Evolutionary conservation across 92 coral and sea anemone species (phyloP), one percentile per base, ranked within the genome.

Genomic region (Zoanthus gigantus): DNA sequence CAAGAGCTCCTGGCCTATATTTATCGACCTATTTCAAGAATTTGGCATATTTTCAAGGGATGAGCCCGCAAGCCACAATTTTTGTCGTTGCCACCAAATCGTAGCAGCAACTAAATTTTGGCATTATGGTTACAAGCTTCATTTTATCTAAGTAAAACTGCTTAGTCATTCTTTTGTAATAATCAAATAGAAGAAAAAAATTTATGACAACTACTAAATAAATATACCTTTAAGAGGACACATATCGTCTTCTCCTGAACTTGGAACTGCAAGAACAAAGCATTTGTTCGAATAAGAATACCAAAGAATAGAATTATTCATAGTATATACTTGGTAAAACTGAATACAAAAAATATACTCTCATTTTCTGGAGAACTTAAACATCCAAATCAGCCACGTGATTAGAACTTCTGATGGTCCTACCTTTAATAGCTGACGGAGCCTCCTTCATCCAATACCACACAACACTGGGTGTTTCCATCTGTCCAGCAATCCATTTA

Each of bases 371-470:
- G 0, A 7, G 12, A 50, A 50, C 12, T 50, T 50, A 50, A 50
- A 50, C 12, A 11, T 50, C 56, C 9, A 69, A 69, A 69, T 11
- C n/a, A 13, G 14, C 46, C 30, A 5, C 9, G 2, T 16, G 17
- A 12, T 34, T 15, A 30, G 34, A 28, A 30, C 12, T 29, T 6
- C 47, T 31, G 16, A 44, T 31, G 2, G 15, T 34, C 74, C 23
- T 76, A 95, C 98, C 93, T 72, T 89, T 89, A 23, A 92, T 54
- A 84, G 79, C 79, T 28, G 98, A 93, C 0, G 99, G 88, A n/a
- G 99, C 93, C 73, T 96, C 99, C 66, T 92, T 96, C 71, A 96
- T 82, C 99, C 99, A 96, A 86, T 95, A 96, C 99, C 99, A 96
- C 15, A 96, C 94, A n/a, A 93, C 74, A n/a, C 90, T 89, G 2